Evolutionary conservation across 2,797 vertebrate species (phyloP).

Genomic region (Coregonus suidteri): DNA sequence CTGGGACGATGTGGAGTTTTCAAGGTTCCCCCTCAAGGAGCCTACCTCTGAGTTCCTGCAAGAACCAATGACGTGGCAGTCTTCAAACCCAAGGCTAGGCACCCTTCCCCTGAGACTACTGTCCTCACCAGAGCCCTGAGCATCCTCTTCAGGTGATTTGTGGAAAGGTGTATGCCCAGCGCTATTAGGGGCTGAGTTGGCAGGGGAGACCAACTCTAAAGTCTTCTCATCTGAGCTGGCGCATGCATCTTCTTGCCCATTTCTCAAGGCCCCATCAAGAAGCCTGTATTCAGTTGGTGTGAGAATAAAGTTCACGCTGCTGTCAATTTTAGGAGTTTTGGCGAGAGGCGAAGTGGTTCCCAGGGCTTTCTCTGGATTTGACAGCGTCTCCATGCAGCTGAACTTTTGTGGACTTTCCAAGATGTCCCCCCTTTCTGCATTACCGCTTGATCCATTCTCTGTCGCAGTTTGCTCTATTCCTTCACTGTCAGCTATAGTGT

Average conservation of each 20-base stretch:
- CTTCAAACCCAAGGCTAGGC: conserved; percentile 61
- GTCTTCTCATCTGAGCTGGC: conserved; percentile 76
- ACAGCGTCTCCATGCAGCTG: conserved; percentile 52
- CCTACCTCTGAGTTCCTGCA: conserved; percentile 55
- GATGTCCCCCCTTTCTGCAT: background rate
- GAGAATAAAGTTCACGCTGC: conserved; percentile 79
- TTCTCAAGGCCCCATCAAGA: conserved; percentile 46
- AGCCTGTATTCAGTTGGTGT: conserved; percentile 54
- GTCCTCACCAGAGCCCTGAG: conserved; percentile 48
- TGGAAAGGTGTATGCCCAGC: conserved; percentile 70
- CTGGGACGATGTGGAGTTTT: conserved; percentile 68
- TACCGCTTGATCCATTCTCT: conserved; percentile 27
- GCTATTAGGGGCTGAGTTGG: conserved; percentile 63
- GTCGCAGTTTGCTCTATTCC: background rate
- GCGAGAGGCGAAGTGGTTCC: conserved; percentile 56
- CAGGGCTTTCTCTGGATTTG: conserved; percentile 46
- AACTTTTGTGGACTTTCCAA: conserved; percentile 73
- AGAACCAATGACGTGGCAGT: conserved; percentile 27
- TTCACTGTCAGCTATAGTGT: conserved; percentile 45
- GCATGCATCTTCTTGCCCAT: conserved; percentile 63
- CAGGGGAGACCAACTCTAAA: conserved; percentile 73
- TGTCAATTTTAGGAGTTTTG: conserved; percentile 75
- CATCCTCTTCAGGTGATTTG: conserved; percentile 63
- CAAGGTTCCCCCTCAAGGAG: conserved; percentile 61
- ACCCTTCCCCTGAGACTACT: conserved; percentile 43